Base-by-base conservation (phyloP, 2,113 vertebrate genomes). In the Aspidoscelis tigris region DNA sequence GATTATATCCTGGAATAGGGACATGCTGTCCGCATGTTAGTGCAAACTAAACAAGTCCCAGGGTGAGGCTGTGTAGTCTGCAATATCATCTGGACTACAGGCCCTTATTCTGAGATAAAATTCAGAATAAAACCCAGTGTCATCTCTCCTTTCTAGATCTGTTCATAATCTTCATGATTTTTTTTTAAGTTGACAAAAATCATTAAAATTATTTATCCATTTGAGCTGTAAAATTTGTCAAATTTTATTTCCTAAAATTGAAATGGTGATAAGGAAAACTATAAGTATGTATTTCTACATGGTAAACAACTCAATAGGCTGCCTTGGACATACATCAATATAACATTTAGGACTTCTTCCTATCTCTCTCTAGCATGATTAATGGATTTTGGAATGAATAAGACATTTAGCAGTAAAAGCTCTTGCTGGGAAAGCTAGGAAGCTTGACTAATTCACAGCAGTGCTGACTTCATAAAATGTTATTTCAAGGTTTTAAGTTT, bases 391-490 rank as follows among this genome's bases (percentile, higher is more conserved):
- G 95, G 92, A 94, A 87, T 94, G 92, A 95, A 94, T 94, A 94
- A 92, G 95, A 93, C 94, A 89, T 95, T 93, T 93, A 93, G 84
- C 91, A 92, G 93, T 92, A 94, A 93, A 94, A 93, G 91, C 94
- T 94, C 95, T 94, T 94, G 93, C 96, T 96, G 96, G 88, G 95
- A 96, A 94, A 94, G 94, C 94, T 90, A 91, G 94, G 93, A 96
- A 90, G 95, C 96, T 95, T 96, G 95, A 96, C 95, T 97, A 96
- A 96, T 97, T 97, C 95, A 93, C 95, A 95, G 93, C 93, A 92
- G 95, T 95, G 91, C 92, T 94, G 95, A 93, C 93, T 95, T 96
- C 93, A 95, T 96, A 96, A 97, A 96, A 96, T 95, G 74, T 82
- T 93, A 94, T 96, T 95, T 94, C 89, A 92, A 92, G 92, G 93